Evolutionary conservation across 2,888 invertebrate species (phyloP), one percentile per base, ranked within the genome.

Genomic region (Alentia gelatinosa): DNA sequence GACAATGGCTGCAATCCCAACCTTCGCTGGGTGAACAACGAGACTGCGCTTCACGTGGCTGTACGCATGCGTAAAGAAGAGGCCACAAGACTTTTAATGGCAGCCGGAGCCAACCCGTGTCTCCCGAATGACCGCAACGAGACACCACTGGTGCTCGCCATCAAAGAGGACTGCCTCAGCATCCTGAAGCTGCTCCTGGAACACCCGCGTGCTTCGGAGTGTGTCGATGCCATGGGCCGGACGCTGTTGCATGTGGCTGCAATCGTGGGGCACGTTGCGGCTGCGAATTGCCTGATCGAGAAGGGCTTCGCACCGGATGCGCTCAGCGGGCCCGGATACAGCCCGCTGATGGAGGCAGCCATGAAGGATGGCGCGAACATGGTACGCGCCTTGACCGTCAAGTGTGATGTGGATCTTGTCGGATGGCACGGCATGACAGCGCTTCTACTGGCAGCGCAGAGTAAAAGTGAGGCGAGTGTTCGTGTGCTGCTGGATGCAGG

Each of bases 341-440:
- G 63, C 1, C 89, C 89, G 33, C 63, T 89, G 7, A 89, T 89
- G 63, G 89, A 63, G 3, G 89, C 89, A 63, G 63, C 35, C 15
- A 7, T 89, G 37, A 33, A 26, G 15, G 30, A 39, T n/a, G 26
- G 26, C 12, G 23, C 26, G 4, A 63, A 63, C 30, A 56, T 89
- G 26, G 89, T 89, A 1, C 26, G 35, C n/a, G 23, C n/a, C 35
- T 23, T 89, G 7, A n/a, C n/a, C 26, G 12, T 26, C 35, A 89
- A 63, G 4, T 56, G 89, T 35, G 26, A 63, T 9, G 30, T 89
- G 7, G 89, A 89, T 63, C 63, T n/a, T 42, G 33, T 35, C 19
- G 88, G 88, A 33, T 35, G 40, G 63, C 33, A 63, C 15, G 63
- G 63, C 7, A 63, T 63, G 56, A 89, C 89, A 4, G 50, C 35